A percentile compares a stretch with the other conserved stretches of the same genome.
These are phyloP conservation scores for Stichodactyla helianthus DNA, from an alignment of 64 coral and sea anemone genomes.

Conservation along the genomic window DNA sequence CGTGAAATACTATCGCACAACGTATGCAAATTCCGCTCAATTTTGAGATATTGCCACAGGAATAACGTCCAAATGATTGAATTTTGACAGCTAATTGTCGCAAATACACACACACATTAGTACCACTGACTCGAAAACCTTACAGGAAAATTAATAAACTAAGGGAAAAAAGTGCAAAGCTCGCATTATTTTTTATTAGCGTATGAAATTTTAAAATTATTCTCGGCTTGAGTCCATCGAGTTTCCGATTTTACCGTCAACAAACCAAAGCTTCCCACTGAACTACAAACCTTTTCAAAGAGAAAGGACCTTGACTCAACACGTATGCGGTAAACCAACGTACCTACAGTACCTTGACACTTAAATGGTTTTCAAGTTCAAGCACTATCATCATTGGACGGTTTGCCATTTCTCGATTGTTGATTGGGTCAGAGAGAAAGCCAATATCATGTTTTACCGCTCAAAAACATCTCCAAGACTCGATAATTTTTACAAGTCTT, in stretches of 20 bases:
- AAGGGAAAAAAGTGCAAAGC: not conserved
- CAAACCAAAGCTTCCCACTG: not conserved
- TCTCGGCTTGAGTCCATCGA: not conserved
- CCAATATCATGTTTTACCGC: too few relatives aligned
- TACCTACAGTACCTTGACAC: too few relatives aligned
- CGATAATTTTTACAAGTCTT: not conserved
- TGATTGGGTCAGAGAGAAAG: too few relatives aligned
- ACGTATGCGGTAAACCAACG: not conserved
- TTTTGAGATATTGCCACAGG: not conserved
- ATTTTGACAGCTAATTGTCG: conserved; percentile 11
- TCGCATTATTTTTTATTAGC: not conserved
- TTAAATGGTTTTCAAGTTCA: too few relatives aligned
- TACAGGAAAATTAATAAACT: not conserved
- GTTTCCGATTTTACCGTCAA: not conserved
- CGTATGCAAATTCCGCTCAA: not conserved
- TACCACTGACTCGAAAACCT: not conserved
- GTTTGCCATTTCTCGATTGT: too few relatives aligned
- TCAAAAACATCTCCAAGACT: too few relatives aligned
- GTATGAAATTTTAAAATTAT: not conserved
- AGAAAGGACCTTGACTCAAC: not conserved
- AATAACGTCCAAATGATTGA: not conserved
- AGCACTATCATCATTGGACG: too few relatives aligned
- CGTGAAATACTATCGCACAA: not conserved
- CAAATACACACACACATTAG: not conserved
- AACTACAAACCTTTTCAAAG: not conserved